Conservation (phyloP, 2,113 vertebrate species). For the Caranx melampygus region DNA sequence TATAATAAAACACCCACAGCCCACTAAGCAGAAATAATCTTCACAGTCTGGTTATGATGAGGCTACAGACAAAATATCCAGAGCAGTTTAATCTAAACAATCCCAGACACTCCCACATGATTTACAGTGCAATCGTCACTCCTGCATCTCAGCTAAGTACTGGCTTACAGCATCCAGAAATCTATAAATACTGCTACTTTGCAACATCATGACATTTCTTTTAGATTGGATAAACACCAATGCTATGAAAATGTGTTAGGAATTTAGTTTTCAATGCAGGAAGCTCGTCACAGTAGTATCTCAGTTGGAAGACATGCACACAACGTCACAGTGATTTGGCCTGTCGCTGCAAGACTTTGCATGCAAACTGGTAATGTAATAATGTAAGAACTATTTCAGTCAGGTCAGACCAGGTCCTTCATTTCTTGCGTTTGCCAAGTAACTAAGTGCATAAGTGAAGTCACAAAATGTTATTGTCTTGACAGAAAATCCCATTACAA, state of each 20-base stretch:
- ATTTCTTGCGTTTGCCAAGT: neutral
- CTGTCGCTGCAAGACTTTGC: neutral
- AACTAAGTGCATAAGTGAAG: neutral
- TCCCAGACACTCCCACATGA: conserved; percentile 52
- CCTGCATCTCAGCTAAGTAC: conserved; percentile 49
- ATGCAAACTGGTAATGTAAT: neutral
- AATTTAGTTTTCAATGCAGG: conserved; percentile 6
- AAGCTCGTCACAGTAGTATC: neutral
- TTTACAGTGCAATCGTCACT: conserved; percentile 42
- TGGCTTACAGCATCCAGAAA: conserved; percentile 46
- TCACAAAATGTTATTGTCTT: neutral
- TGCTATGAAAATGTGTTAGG: conserved; percentile 2
- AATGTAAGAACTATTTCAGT: conserved; percentile 12
- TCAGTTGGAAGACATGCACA: neutral
- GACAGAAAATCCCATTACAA: neutral
- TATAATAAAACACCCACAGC: neutral
- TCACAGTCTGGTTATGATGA: neutral
- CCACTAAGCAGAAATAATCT: neutral
- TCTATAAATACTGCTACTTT: conserved; percentile 45
- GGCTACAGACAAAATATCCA: conserved; percentile 35
- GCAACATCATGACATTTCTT: conserved; percentile 17
- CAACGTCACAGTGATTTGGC: neutral
- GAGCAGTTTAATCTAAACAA: conserved; percentile 59
- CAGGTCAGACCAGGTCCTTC: neutral
- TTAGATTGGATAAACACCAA: conserved; percentile 4